Conservation (phyloP, 2,888 invertebrate species). For the Mesochorus sp. region DNA sequence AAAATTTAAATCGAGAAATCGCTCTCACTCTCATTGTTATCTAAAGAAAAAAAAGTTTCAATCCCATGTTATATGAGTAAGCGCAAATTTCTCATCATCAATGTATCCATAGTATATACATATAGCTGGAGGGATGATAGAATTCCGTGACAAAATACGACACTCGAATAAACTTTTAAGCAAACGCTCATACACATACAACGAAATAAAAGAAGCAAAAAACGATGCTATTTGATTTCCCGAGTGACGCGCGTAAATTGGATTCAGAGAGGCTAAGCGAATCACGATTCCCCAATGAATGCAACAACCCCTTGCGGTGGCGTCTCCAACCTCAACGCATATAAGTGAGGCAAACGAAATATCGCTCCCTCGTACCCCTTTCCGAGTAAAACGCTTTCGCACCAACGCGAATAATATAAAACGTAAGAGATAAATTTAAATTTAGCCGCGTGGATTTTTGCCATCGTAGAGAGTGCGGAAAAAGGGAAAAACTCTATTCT, state of each 20-base stretch:
- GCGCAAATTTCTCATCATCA: neutral
- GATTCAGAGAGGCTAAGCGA: slow-evolving; percentile 61
- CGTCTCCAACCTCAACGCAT: slow-evolving; percentile 36
- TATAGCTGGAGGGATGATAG: neutral
- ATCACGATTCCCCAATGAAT: slow-evolving; percentile 52
- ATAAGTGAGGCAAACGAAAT: slow-evolving; percentile 35
- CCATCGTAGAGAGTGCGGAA: neutral
- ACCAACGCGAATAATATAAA: slow-evolving; percentile 25
- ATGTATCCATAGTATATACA: slow-evolving; percentile 20
- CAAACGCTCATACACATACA: slow-evolving; percentile 9
- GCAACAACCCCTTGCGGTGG: slow-evolving; percentile 36
- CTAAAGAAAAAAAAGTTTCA: slow-evolving; percentile 26
- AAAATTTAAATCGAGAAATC: slow-evolving; percentile 59
- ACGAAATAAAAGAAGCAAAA: slow-evolving; percentile 21
- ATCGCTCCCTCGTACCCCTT: slow-evolving; percentile 44
- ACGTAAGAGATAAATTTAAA: slow-evolving; percentile 52
- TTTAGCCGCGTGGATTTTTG: slow-evolving; percentile 22
- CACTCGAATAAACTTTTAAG: slow-evolving; percentile 48
- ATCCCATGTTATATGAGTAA: slow-evolving; percentile 8
- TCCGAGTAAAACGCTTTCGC: slow-evolving; percentile 45
- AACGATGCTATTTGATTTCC: slow-evolving; percentile 62
- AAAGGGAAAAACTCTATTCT: neutral
- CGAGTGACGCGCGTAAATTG: slow-evolving; percentile 64
- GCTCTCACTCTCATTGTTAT: neutral
- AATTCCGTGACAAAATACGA: slow-evolving; percentile 15